Evolutionary conservation across 2,888 invertebrate genomes (phyloP), one percentile per base, ranked within the genome.

Genomic region (Drosophila atripex): DNA sequence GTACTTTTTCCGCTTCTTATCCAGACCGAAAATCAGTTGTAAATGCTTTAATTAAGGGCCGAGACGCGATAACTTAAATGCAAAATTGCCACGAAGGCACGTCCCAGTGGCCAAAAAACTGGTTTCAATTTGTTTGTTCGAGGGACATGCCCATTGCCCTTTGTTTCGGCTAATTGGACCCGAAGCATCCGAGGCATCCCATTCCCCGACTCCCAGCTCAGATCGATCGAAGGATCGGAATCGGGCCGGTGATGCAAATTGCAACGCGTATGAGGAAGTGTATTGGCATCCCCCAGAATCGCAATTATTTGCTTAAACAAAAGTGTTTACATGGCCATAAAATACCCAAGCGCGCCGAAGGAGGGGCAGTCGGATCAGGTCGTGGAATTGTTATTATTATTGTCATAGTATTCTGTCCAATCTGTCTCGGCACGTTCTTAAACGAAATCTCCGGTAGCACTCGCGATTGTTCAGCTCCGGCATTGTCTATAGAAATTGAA

Each of bases 41-140:
- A 86, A 83, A 70, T 73, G 71, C 83, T 50, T 83, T 73, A 83
- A 83, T 83, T 86, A 83, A 80, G 75, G 77, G 68, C 63, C 75
- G 46, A 78, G 63, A 79, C 70, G 77, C 85, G 79, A 82, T 85
- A 73, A 82, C 65, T 82, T 77, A 68, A 70, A 55, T 49, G 41
- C 63, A 23, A 74, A 83, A 83, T 53, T 59, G 65, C 58, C 52
- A 57, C 66, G 83, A 77, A 73, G 82, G 83, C 82, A 76, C 74
- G 86, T 71, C 76, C 60, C 47, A 35, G 32, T 41, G 51, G 25
- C 41, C 28, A 28, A 47, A 35, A 56, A 71, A 68, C 82, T 41
- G 73, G 82, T 82, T 77, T 53, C 16, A 11, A 16, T 50, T 21
- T 21, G 28, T 28, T 32, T 49, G 53, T 55, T 55, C 23, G 49